Evolutionary conservation across 2,797 vertebrate species (phyloP).

Genomic region (Girardinus metallicus): DNA sequence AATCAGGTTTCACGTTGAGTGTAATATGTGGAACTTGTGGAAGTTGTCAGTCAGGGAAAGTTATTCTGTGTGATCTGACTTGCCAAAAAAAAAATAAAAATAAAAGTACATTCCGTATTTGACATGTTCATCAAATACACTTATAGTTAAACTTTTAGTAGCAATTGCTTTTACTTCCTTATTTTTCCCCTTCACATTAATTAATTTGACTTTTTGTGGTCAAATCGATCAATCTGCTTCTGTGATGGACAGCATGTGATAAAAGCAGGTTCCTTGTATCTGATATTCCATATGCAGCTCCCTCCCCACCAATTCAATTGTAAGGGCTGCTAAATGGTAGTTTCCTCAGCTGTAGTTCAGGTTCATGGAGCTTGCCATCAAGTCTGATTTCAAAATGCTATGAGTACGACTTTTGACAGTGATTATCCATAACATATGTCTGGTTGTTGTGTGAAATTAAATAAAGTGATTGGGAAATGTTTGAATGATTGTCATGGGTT

Average conservation of each 20-base stretch:
- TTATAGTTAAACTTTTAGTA: constrained; percentile 24
- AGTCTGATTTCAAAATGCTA: constrained; percentile 23
- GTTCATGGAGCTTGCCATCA: neutral
- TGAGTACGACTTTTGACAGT: constrained; percentile 14
- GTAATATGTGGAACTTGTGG: constrained; percentile 14
- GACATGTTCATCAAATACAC: neutral
- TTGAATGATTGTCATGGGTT: neutral
- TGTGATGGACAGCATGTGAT: neutral
- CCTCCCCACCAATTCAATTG: constrained; percentile 25
- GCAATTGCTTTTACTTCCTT: constrained; percentile 9
- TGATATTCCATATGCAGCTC: constrained; percentile 16
- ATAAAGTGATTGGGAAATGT: neutral
- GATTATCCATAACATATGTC: constrained; percentile 3
- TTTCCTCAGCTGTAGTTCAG: constrained; percentile 34
- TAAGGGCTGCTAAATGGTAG: constrained; percentile 43
- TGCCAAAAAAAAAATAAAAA: neutral
- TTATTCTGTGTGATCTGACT: constrained; percentile 9
- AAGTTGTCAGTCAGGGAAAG: constrained; percentile 3
- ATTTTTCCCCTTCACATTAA: constrained; percentile 24
- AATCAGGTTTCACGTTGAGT: neutral
- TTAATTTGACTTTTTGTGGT: constrained; percentile 39
- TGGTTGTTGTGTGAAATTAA: neutral
- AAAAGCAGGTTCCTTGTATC: constrained; percentile 34
- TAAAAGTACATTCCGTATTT: neutral
- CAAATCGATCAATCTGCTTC: constrained; percentile 19